Evolutionary conservation across 2,113 vertebrate species (phyloP).

Genomic region (Mixornis gularis): DNA sequence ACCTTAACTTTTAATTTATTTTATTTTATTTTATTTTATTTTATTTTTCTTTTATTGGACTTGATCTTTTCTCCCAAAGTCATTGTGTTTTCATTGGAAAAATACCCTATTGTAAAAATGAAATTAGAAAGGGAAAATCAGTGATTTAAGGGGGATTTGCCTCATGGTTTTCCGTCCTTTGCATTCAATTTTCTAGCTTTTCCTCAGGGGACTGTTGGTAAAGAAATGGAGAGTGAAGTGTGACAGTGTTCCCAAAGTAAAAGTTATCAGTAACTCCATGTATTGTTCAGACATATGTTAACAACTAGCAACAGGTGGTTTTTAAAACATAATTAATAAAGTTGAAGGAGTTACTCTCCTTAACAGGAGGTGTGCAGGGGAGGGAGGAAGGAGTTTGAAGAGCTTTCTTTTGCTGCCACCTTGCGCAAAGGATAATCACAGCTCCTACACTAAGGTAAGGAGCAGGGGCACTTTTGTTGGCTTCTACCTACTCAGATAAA

Average conservation of each 20-base stretch:
- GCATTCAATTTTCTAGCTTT: background rate
- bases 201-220: background rate
- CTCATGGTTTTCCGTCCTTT: background rate
- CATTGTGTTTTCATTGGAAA: background rate
- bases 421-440: slow-evolving; percentile 24
- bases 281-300: background rate
- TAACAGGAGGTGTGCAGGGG: background rate
- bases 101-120: background rate
- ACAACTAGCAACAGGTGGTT: background rate
- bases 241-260: background rate
- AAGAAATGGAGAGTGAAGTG: background rate
- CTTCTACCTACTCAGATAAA: background rate
- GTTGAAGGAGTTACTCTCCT: background rate
- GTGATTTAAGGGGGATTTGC: background rate
- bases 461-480: background rate
- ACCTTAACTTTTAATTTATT: background rate
- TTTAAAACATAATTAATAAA: background rate
- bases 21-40: background rate
- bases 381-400: background rate
- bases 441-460: background rate
- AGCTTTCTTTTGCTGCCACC: slow-evolving; percentile 42
- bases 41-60: background rate
- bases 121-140: background rate
- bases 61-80: background rate
- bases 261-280: background rate